Base-by-base conservation (phyloP, 2,113 vertebrate species). In the Eonycteris spelaea region DNA sequence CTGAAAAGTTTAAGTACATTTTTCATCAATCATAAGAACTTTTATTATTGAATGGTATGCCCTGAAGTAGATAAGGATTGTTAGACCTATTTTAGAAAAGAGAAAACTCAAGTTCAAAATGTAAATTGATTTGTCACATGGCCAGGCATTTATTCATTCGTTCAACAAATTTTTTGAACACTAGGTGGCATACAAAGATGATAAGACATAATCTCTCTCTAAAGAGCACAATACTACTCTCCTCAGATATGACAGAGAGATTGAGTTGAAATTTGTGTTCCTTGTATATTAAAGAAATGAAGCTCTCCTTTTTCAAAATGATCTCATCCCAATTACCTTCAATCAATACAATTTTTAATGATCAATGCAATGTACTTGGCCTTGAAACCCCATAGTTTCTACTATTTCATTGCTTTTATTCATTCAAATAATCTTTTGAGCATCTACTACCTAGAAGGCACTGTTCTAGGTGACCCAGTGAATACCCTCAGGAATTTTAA, bases 101-200 rank as follows among this genome's bases (percentile, higher is more conserved):
- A 84, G 70, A 55, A 92, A 82, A 94, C 35, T 73, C 55, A 73
- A 88, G 61, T 57, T 93, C 33, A 78, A 88, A 84, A 65, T 48
- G 15, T 89, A 43, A 95, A 86, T 51, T 68, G 13, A 63, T 78
- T 57, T 89, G 43, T 91, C 43, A 79, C 9, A 26, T 53, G 40
- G n/a, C 26, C 57, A 88, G 33, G 63, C 43, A 11, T 45, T 90
- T 45, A 55, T 65, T 68, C 5, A 24, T 59, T 89, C 38, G 22
- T 45, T 35, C 16, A 84, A 70, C 5, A 82, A 51, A 21, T 14
- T 61, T 92, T 86, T 86, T 75, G 16, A 95, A 88, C 48, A 38
- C 22, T 82, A 91, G 61, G 24, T 83, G 73, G 68, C 63, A 83
- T 53, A 51, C n/a, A 45, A n/a, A 93, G 61, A 73, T 94, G 78